phyloP scores from a whole-genome alignment of 1,140 invertebrate species.

The Littorina saxatilis region DNA sequence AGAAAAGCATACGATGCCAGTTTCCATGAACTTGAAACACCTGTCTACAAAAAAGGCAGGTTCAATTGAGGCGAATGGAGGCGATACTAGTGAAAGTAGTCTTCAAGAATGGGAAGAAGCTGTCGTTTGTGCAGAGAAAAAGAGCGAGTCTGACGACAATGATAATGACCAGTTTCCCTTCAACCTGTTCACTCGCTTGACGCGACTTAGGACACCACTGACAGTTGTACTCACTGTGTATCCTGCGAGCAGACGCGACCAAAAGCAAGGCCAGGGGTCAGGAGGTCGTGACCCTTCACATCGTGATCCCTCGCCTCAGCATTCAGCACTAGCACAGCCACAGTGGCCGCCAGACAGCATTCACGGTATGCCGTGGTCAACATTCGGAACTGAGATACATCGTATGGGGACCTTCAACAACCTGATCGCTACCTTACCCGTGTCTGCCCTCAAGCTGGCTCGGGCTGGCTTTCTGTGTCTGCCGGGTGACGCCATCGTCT shows the following conservation, averaged over 20 bases:
- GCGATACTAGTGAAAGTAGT: no score
- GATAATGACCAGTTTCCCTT: no score
- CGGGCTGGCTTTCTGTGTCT: slow-evolving; percentile 78
- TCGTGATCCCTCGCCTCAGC: not conserved
- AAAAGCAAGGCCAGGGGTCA: not conserved
- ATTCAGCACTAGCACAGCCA: not conserved
- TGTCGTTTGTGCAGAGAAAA: no score
- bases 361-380: not conserved
- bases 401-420: slow-evolving; percentile 84
- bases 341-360: slow-evolving; percentile 14
- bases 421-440: slow-evolving; percentile 78
- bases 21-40: no score
- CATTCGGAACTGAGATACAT: not conserved
- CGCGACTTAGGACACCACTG: no score
- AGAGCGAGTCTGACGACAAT: no score
- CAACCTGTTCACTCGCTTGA: no score
- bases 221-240: no score
- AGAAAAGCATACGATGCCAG: no score
- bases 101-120: no score
- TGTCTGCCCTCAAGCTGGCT: slow-evolving; percentile 85
- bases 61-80: no score
- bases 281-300: not conserved
- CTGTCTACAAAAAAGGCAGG: no score
- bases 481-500: slow-evolving; percentile 41
- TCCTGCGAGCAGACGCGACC: slow-evolving; percentile 4